Evolutionary conservation across 1,140 invertebrate species (phyloP).

Genomic region (Branchinecta lindahli): DNA sequence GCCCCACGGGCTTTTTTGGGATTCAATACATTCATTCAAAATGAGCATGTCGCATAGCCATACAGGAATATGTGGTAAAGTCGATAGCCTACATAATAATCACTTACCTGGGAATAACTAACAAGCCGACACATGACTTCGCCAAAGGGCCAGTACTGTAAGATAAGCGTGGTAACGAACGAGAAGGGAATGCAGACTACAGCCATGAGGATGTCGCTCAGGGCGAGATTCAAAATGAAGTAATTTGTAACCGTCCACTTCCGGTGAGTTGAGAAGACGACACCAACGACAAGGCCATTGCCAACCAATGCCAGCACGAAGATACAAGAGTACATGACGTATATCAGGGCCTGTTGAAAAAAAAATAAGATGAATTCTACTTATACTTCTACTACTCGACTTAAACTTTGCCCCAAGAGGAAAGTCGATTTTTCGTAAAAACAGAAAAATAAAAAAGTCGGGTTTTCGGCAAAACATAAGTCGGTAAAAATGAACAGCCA

Average conservation of each 20-base stretch:
- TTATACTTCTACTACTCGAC: too few relatives aligned
- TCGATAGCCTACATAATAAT: too few relatives aligned
- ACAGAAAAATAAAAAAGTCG: too few relatives aligned
- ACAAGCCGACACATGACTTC: slow-evolving; percentile 53
- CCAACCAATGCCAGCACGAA: slow-evolving; percentile 57
- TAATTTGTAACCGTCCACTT: slow-evolving; percentile 78
- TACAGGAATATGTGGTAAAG: too few relatives aligned
- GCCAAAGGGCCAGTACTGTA: slow-evolving; percentile 72
- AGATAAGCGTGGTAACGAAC: slow-evolving; percentile 52
- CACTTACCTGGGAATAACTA: slow-evolving; percentile 42
- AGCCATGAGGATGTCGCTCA: slow-evolving; percentile 69
- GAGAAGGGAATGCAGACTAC: slow-evolving; percentile 73
- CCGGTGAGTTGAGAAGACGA: slow-evolving; percentile 53
- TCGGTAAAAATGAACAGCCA: too few relatives aligned
- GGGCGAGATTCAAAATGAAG: slow-evolving; percentile 67
- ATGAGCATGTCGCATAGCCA: too few relatives aligned
- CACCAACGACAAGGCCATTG: slow-evolving; percentile 64
- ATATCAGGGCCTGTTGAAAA: slow-evolving; percentile 44
- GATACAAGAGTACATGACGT: slow-evolving; percentile 52
- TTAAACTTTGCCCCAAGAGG: too few relatives aligned
- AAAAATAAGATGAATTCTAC: too few relatives aligned
- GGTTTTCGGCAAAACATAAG: too few relatives aligned
- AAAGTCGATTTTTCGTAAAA: too few relatives aligned
- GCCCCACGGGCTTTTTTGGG: too few relatives aligned
- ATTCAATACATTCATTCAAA: too few relatives aligned